Evolutionary conservation across 1,140 invertebrate species (phyloP).

Genomic region (Eueides isabella): DNA sequence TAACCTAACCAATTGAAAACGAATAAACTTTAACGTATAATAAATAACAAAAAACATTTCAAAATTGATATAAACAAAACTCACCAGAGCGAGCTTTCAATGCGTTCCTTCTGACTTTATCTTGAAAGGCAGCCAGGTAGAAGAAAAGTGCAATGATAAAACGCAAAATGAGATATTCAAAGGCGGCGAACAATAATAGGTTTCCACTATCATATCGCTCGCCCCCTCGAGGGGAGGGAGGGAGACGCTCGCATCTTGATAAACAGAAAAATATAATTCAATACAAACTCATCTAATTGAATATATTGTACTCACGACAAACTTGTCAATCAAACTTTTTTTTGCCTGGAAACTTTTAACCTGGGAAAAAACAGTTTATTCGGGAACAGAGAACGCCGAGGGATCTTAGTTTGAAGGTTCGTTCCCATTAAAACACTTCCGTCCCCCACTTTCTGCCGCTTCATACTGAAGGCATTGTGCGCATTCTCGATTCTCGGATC

Average conservation of each 20-base stretch:
- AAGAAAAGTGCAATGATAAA: slow-evolving; percentile 19
- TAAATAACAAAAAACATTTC: neutral
- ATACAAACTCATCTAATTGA: neutral
- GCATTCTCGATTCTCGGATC: no score
- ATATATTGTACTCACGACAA: neutral
- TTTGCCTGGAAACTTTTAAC: no score
- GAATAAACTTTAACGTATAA: neutral
- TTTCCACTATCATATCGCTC: slow-evolving; percentile 11
- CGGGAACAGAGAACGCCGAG: no score
- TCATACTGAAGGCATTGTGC: no score
- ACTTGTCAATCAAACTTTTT: no score
- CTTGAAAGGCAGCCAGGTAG: slow-evolving; percentile 10
- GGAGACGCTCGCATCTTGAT: neutral
- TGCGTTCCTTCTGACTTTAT: neutral
- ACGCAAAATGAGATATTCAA: slow-evolving; percentile 17
- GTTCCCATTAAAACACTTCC: no score
- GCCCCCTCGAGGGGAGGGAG: neutral
- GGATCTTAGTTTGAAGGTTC: no score
- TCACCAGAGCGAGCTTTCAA: neutral
- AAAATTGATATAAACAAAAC: neutral
- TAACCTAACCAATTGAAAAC: neutral
- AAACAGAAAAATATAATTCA: neutral
- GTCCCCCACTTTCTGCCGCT: no score
- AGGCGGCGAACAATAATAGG: slow-evolving; percentile 10
- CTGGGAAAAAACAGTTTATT: no score